phyloP scores from a whole-genome alignment of 2,888 invertebrate genomes.

The Mechanitis messenoides region DNA sequence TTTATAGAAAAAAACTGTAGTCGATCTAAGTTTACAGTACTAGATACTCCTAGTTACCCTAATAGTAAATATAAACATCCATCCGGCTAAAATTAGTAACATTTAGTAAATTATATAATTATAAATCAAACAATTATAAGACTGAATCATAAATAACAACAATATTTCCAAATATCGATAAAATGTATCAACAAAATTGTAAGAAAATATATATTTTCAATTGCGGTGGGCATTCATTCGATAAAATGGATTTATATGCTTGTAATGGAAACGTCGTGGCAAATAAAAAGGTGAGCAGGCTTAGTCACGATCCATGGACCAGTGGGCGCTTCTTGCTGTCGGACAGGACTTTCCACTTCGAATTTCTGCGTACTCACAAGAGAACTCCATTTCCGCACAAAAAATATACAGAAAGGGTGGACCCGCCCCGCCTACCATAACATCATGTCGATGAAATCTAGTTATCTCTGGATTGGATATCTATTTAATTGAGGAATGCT shows the following conservation, averaged over 20 bases:
- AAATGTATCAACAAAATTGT: neutral
- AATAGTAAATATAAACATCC: neutral
- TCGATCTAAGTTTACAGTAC: no score
- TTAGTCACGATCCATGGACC: conserved; percentile 45
- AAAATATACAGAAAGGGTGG: conserved; percentile 49
- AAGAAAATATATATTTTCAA: neutral
- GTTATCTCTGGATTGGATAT: conserved; percentile 5
- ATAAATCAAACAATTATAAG: conserved; percentile 8
- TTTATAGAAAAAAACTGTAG: no score
- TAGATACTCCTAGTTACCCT: no score
- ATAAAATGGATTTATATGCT: conserved; percentile 25
- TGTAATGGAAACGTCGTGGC: conserved; percentile 34
- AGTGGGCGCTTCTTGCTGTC: conserved; percentile 40
- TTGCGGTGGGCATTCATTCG: neutral
- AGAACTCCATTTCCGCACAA: conserved; percentile 65
- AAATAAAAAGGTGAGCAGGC: conserved; percentile 48
- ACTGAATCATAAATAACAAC: neutral
- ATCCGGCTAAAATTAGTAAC: no score
- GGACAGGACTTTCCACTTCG: conserved; percentile 61
- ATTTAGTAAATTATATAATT: no score
- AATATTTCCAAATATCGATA: neutral
- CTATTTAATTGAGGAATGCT: conserved; percentile 25
- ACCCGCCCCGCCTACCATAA: conserved; percentile 25
- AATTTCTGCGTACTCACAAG: conserved; percentile 60
- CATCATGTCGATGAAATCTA: conserved; percentile 7